Evolutionary conservation across 2,797 vertebrate species (phyloP), one percentile per base, ranked within the genome.

Genomic region (Delichon dasypus): DNA sequence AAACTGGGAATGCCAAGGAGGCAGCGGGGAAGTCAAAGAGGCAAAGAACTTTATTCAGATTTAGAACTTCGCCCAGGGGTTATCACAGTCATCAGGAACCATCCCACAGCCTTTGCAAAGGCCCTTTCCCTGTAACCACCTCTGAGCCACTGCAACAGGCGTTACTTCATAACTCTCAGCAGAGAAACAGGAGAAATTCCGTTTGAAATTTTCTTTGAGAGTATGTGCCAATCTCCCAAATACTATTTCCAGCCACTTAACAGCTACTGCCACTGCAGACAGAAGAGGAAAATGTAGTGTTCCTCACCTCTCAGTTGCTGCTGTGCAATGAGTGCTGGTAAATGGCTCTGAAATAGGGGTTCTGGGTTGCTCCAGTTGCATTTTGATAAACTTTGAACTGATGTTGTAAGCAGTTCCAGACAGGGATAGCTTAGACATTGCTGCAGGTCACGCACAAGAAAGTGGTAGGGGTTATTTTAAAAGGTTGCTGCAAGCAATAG

Each of bases 171-270:
- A 54, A 26, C 21, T 25, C 66, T 23, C 38, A 57, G 76, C 64
- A 55, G 76, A 79, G 77, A 67, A 93, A 71, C 11, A 82, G 72
- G 51, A 90, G 77, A 85, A 38, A 78, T 64, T 36, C 51, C 84
- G 72, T 74, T 65, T 82, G 64, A 91, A 85, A 73, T 50, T 36
- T 48, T 86, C 51, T 86, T 77, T 90, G 20, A 93, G 79, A 74
- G 25, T 85, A 57, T 92, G 88, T 94, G 80, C 57, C 77, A 79
- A 93, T 85, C 64, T 80, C 66, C 13, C 32, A 78, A 84, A 71
- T 44, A 21, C 40, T n/a, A 44, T 84, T 95, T 94, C 88, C 94
- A 90, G 92, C 34, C 50, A 50, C 74, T 87, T 79, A 20, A 13
- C 53, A 87, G 34, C 60, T 42, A 7, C 70, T 55, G 7, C 36